These are phyloP conservation scores for Alligator sinensis DNA, from an alignment of 2,113 vertebrate genomes.

Conservation along the genomic window DNA sequence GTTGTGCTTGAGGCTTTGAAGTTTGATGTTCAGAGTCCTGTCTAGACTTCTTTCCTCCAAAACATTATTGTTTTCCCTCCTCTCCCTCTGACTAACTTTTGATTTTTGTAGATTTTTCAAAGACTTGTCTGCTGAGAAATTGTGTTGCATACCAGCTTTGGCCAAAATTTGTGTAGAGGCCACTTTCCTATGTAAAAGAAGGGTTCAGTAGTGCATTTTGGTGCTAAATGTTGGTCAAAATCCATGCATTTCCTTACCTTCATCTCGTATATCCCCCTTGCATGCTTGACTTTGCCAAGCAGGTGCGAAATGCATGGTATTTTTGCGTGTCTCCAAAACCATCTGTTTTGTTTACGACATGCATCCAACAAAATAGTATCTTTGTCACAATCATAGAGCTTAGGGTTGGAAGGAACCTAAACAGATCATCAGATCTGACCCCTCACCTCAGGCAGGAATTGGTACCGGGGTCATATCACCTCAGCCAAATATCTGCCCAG, in stretches of 20 bases:
- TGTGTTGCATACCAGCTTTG: background rate
- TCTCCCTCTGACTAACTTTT: background rate
- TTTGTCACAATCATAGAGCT: no score
- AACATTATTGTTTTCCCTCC: background rate
- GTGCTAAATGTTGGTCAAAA: background rate
- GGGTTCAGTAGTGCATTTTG: background rate
- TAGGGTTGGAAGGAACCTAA: no score
- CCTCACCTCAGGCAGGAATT: no score
- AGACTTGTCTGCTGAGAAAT: background rate
- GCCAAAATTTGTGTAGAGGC: background rate
- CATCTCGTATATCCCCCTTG: background rate
- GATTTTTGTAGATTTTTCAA: background rate
- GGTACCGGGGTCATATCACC: no score
- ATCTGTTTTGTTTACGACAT: background rate
- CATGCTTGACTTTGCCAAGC: background rate
- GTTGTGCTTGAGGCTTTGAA: slow-evolving; percentile 35
- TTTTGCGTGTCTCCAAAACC: background rate
- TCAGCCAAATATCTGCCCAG: no score
- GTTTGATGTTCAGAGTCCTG: slow-evolving; percentile 58
- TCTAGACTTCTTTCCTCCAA: slow-evolving; percentile 29
- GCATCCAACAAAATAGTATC: background rate
- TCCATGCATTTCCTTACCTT: background rate
- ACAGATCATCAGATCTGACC: no score
- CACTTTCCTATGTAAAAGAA: background rate
- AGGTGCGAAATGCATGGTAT: background rate